A percentile compares a stretch with the other conserved stretches of the same genome.
These are phyloP conservation scores for Kudoa iwatai DNA, from an alignment of 30 jellyfish, hydroid and myxozoan genomes.

Conservation along the genomic window DNA sequence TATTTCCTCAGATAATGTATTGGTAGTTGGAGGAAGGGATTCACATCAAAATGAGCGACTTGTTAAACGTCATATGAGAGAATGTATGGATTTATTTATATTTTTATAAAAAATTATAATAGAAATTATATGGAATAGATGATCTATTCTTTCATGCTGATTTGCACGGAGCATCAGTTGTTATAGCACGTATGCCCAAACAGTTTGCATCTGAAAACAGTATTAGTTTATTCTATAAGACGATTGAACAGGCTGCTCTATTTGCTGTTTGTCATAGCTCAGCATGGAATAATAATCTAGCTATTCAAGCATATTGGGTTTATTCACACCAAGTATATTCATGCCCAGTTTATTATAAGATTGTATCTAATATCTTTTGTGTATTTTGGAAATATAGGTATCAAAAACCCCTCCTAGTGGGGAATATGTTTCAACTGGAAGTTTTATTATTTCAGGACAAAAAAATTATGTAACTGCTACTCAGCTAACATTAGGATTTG, in stretches of 20 bases:
- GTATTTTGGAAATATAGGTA: constrained; percentile 7
- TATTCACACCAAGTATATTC: constrained; percentile 31
- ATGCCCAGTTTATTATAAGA: background rate
- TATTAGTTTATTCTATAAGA: constrained; percentile 47
- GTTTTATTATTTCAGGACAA: constrained; percentile 83
- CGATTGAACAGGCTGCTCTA: constrained; percentile 74
- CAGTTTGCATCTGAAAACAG: constrained; percentile 4
- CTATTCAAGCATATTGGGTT: constrained; percentile 96
- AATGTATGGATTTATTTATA: constrained; percentile 37
- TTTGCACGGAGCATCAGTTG: constrained; percentile 73
- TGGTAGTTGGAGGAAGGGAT: constrained; percentile 74
- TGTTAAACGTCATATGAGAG: constrained; percentile 29
- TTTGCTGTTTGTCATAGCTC: constrained; percentile 91
- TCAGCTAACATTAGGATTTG: constrained; percentile 47
- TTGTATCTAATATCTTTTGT: background rate
- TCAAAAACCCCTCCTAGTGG: constrained; percentile 96
- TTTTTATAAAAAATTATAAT: too few species aligned
- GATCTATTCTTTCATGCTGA: constrained; percentile 94
- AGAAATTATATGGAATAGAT: too few species aligned
- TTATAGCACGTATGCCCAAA: constrained; percentile 4
- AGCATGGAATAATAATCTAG: constrained; percentile 91
- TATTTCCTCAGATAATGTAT: constrained; percentile 57
- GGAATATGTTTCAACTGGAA: constrained; percentile 66
- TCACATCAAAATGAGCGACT: constrained; percentile 69
- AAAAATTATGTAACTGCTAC: constrained; percentile 63